These are phyloP conservation scores for Mungos mungo DNA, from an alignment of 2,113 vertebrate species.

Conservation along the genomic window DNA sequence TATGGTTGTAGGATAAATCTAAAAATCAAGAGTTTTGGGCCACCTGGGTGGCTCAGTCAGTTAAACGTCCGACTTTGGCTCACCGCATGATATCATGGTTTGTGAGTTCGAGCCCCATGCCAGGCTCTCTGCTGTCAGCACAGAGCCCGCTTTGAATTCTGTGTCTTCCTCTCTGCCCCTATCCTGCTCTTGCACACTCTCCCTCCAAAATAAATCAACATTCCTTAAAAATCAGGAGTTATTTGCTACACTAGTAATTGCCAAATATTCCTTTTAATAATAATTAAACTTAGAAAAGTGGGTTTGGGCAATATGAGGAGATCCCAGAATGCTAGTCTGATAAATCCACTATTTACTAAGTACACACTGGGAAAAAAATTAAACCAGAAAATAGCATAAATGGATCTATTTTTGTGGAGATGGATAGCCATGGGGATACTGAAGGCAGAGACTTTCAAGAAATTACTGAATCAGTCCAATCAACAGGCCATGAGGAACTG, in stretches of 20 bases:
- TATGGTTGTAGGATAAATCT: not conserved
- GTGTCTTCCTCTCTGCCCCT: too few species aligned
- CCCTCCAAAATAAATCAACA: too few species aligned
- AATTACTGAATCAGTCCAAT: not conserved
- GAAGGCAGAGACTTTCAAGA: not conserved
- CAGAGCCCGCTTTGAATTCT: too few species aligned
- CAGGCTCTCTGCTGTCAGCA: too few species aligned
- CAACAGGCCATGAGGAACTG: not conserved
- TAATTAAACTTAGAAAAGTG: conserved; percentile 5
- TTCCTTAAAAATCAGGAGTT: not conserved
- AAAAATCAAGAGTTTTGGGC: not conserved
- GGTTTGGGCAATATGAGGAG: not conserved
- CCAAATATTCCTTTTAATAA: conserved; percentile 17
- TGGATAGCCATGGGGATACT: not conserved
- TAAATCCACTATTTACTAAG: not conserved
- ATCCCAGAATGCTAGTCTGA: not conserved
- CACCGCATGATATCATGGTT: too few species aligned
- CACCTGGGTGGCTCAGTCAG: too few species aligned
- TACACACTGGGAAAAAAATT: not conserved
- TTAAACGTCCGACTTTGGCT: too few species aligned
- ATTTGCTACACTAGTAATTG: not conserved
- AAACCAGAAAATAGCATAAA: not conserved
- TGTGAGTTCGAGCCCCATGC: too few species aligned
- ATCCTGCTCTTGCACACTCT: too few species aligned
- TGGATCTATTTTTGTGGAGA: not conserved